Conservation (phyloP, 2,797 vertebrate species). For the Epinephelus awoara region DNA sequence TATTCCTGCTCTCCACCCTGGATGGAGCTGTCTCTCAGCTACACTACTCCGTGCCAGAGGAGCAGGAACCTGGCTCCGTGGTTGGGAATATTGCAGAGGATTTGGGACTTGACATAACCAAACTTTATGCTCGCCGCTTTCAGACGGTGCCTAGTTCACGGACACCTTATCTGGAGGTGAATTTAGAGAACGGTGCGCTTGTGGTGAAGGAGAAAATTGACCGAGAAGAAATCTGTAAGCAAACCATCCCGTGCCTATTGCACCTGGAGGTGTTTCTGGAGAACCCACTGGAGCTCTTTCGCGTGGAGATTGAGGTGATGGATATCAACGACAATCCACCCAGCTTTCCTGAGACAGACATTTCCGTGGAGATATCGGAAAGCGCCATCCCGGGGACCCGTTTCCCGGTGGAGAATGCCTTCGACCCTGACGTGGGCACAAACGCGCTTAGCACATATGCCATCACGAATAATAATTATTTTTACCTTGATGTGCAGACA, state of each 20-base stretch:
- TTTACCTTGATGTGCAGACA: slow-evolving; percentile 97
- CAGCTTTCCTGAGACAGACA: slow-evolving; percentile 94
- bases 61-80: slow-evolving; percentile 96
- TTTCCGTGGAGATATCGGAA: slow-evolving; percentile 97
- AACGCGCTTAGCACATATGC: slow-evolving; percentile 96
- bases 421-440: slow-evolving; percentile 97
- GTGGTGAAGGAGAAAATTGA: slow-evolving; percentile 97
- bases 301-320: slow-evolving; percentile 97
- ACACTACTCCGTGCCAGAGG: slow-evolving; percentile 96
- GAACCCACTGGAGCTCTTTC: slow-evolving; percentile 97
- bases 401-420: slow-evolving; percentile 97
- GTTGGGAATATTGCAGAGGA: slow-evolving; percentile 99
- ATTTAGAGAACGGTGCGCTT: slow-evolving; percentile 96
- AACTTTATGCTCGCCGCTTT: slow-evolving; percentile 97
- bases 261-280: slow-evolving; percentile 98
- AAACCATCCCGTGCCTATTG: slow-evolving; percentile 93
- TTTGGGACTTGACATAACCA: slow-evolving; percentile 98
- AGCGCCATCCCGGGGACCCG: slow-evolving; percentile 98
- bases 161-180: slow-evolving; percentile 95
- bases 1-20: slow-evolving; percentile 90
- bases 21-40: slow-evolving; percentile 93
- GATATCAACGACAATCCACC: slow-evolving; percentile 99
- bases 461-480: slow-evolving; percentile 96
- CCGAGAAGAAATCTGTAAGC: slow-evolving; percentile 95
- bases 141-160: slow-evolving; percentile 96